Percentiles rank a stretch among this genome's conserved stretches.
These are phyloP conservation scores for Heterodera carotae DNA, from an alignment of 1,140 invertebrate genomes.

Conservation along the genomic window DNA sequence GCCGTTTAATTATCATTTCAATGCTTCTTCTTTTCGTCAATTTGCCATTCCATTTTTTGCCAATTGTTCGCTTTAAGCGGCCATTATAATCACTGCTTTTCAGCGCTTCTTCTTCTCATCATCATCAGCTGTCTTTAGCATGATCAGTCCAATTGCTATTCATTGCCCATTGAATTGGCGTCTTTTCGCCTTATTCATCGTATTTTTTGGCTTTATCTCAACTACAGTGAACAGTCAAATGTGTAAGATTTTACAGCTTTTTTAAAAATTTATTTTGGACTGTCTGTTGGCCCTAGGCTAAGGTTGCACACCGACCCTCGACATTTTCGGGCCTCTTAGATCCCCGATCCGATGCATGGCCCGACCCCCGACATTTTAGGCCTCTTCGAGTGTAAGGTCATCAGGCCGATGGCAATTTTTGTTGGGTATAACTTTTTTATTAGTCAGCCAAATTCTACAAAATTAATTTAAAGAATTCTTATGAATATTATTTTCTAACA, in stretches of 20 bases:
- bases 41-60: neutral
- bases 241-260: neutral
- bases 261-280: conserved; percentile 14
- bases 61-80: neutral
- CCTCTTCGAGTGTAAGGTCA: too few species aligned
- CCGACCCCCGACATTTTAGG: too few species aligned
- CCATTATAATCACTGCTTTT: neutral
- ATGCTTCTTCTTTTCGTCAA: neutral
- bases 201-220: neutral
- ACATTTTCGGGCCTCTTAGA: too few species aligned
- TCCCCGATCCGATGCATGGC: too few species aligned
- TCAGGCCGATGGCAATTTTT: too few species aligned
- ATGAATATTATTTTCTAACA: too few species aligned
- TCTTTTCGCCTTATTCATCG: neutral
- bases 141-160: neutral
- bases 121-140: too few species aligned
- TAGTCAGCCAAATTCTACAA: too few species aligned
- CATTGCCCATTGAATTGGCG: neutral
- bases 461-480: too few species aligned
- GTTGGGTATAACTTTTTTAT: too few species aligned
- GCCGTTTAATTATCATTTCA: neutral
- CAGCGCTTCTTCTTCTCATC: neutral
- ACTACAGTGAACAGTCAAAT: neutral
- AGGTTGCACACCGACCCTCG: too few species aligned
- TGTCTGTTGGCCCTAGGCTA: too few species aligned